Evolutionary conservation across 2,797 vertebrate species (phyloP).

Genomic region (Tolypeutes matacus): DNA sequence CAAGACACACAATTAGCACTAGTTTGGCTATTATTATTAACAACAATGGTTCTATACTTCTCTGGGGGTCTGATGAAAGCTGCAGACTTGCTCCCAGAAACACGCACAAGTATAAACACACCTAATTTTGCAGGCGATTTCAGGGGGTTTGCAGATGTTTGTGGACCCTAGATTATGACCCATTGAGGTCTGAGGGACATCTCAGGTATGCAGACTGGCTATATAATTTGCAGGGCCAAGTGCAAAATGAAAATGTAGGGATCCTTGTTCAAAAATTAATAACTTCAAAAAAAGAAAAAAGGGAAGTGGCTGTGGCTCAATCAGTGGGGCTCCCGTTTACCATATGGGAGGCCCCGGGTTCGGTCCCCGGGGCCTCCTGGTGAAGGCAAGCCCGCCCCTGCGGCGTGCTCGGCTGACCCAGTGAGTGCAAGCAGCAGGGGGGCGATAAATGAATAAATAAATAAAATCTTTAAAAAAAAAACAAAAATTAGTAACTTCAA

Average conservation of each 20-base stretch:
- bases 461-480: too few species aligned
- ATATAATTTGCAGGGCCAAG: neutral
- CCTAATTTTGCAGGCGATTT: neutral
- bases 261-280: neutral
- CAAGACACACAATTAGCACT: neutral
- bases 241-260: neutral
- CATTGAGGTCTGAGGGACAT: neutral
- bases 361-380: too few species aligned
- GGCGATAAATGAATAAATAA: too few species aligned
- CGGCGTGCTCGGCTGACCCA: too few species aligned
- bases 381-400: too few species aligned
- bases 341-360: too few species aligned
- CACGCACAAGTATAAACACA: neutral
- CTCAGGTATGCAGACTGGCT: neutral
- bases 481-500: slow-evolving; percentile 14
- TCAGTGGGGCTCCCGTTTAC: too few species aligned
- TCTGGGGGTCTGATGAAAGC: slow-evolving; percentile 14
- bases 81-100: neutral
- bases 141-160: neutral
- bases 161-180: neutral
- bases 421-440: too few species aligned
- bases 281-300: too few species aligned
- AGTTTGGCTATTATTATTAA: neutral
- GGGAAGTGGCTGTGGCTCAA: too few species aligned
- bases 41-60: neutral